Base-by-base conservation (phyloP, 2,888 invertebrate genomes). In the Agrilus mali region DNA sequence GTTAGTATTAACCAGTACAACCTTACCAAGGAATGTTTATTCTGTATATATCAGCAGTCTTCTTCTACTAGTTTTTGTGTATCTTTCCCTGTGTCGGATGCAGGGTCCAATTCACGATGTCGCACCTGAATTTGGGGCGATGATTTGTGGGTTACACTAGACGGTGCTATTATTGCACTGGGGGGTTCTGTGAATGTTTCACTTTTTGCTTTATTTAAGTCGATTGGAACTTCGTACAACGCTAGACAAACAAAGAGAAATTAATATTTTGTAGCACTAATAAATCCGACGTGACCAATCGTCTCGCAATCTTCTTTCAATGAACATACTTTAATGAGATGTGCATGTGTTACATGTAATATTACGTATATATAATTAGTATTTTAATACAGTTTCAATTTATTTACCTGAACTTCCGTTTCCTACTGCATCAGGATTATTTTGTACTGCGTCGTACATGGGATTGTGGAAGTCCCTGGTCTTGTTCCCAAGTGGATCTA, bases 381-480 rank as follows among this genome's bases (percentile, higher is more conserved):
- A 20, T 14, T 13, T 41, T 39, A 4, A 33, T 39, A 41, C 3
- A 33, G 12, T 13, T 32, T 36, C 34, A 31, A 41, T 38, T 15
- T 41, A 47, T 54, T 66, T 68, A 65, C 75, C 75, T 57, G 73
- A 70, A 55, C 65, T 67, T 53, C 78, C 75, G 54, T 78, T 79
- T 50, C 74, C 75, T 51, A 76, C 66, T 27, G 73, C 68, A 52
- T 77, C 77, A 17, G 70, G 67, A 53, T 64, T 71, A 50, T 80
- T 72, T 53, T 82, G 81, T 43, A 84, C 85, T 38, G 89, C 90
- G 60, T 97, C 96, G 67, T 96, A 97, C 87, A 96, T 94, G 38
- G 96, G 96, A 71, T 97, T 97, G 60, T 89, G 86, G 72, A 97
- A 97, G 68, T 97, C 95, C 41, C 94, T 73, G 45, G 81, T 82